phyloP scores from a whole-genome alignment of 2,888 invertebrate species.

The Epistrophe grossulariae region DNA sequence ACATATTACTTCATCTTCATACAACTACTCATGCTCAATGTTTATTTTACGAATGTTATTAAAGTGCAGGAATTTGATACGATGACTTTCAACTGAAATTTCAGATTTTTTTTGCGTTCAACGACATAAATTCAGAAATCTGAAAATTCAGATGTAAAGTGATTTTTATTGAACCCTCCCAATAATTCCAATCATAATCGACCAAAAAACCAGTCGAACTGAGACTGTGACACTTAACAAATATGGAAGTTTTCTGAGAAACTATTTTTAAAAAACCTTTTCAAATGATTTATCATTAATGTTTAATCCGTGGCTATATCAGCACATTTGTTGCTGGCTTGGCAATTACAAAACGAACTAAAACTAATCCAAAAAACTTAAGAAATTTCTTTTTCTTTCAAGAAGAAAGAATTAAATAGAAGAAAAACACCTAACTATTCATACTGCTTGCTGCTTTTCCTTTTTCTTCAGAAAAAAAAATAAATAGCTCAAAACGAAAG shows the following conservation, averaged over 20 bases:
- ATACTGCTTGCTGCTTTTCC: conserved; percentile 14
- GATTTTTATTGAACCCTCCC: too few relatives aligned
- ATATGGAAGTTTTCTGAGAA: conserved; percentile 47
- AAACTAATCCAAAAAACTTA: background rate
- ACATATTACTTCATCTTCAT: too few relatives aligned
- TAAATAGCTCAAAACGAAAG: conserved; percentile 50
- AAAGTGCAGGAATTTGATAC: too few relatives aligned
- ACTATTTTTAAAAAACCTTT: conserved; percentile 42
- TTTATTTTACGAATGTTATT: too few relatives aligned
- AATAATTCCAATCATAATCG: conserved; percentile 50
- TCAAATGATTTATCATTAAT: conserved; percentile 65
- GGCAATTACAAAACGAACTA: conserved; percentile 38
- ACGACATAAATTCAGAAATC: too few relatives aligned
- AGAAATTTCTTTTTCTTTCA: background rate
- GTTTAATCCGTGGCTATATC: conserved; percentile 52
- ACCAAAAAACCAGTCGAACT: conserved; percentile 53
- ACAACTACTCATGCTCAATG: too few relatives aligned
- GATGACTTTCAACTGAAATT: too few relatives aligned
- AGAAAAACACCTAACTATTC: background rate
- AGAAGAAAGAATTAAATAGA: conserved; percentile 32
- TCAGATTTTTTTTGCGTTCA: too few relatives aligned
- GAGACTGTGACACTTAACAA: conserved; percentile 63
- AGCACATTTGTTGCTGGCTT: conserved; percentile 46
- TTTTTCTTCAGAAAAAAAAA: conserved; percentile 52
- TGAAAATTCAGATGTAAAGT: too few relatives aligned